phyloP scores from a whole-genome alignment of 2,113 vertebrate genomes.

The Gobius niger region DNA sequence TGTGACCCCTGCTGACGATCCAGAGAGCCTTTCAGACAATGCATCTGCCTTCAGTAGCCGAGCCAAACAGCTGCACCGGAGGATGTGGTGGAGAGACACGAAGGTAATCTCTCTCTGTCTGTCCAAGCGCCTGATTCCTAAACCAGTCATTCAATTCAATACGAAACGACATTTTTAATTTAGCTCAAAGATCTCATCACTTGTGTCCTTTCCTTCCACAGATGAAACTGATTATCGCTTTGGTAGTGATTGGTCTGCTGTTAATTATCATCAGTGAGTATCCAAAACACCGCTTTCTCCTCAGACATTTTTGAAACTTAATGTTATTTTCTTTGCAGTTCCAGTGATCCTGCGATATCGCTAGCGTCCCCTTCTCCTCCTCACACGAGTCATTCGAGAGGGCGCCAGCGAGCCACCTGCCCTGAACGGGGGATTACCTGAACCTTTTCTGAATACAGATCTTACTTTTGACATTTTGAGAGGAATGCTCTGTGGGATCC shows the following conservation, averaged over 20 bases:
- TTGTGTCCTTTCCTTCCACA: slow-evolving; percentile 59
- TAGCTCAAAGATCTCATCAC: not conserved
- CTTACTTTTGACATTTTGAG: slow-evolving; percentile 15
- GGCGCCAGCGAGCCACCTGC: slow-evolving; percentile 50
- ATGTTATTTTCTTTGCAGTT: slow-evolving; percentile 58
- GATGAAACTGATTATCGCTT: slow-evolving; percentile 91
- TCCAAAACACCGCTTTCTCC: not conserved
- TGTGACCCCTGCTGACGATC: slow-evolving; percentile 38
- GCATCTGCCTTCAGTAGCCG: slow-evolving; percentile 97
- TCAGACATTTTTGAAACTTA: not conserved
- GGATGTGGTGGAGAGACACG: slow-evolving; percentile 97
- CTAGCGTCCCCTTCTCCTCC: slow-evolving; percentile 45
- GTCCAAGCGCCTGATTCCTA: not conserved
- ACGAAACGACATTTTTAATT: not conserved
- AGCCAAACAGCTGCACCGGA: slow-evolving; percentile 94
- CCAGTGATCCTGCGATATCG: slow-evolving; percentile 78
- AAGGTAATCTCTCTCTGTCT: slow-evolving; percentile 79
- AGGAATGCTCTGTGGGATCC: slow-evolving; percentile 35
- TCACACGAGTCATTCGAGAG: slow-evolving; percentile 54
- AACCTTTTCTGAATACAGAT: slow-evolving; percentile 32
- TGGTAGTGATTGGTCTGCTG: slow-evolving; percentile 85
- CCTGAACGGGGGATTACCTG: slow-evolving; percentile 25
- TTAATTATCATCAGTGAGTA: slow-evolving; percentile 94
- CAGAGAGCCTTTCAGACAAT: slow-evolving; percentile 97
- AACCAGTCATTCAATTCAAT: not conserved